phyloP scores from a whole-genome alignment of 2,888 invertebrate genomes.

The Drosophila niveifrons region DNA sequence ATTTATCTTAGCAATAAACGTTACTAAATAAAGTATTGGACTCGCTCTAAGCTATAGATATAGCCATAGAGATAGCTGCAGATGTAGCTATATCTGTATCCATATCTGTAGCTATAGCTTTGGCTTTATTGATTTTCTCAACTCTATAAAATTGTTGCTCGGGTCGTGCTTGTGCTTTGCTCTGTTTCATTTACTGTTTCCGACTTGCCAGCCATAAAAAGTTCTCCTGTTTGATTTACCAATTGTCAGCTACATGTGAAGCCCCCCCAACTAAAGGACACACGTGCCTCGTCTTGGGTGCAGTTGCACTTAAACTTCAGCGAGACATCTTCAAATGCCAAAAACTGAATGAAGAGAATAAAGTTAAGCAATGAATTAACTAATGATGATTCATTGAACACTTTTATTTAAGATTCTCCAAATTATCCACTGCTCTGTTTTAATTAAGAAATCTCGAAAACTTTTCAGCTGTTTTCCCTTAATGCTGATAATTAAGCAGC shows the following conservation, averaged over 20 bases:
- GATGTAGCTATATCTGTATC: not conserved
- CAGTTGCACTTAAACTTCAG: not conserved
- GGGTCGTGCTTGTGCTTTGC: constrained; percentile 53
- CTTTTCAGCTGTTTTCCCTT: constrained; percentile 2
- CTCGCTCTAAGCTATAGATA: constrained; percentile 6
- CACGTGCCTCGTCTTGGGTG: constrained; percentile 35
- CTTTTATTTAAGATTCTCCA: not conserved
- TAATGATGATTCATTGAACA: not conserved
- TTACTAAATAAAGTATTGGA: constrained; percentile 58
- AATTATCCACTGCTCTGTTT: not conserved
- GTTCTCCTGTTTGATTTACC: constrained; percentile 52
- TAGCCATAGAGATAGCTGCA: not conserved
- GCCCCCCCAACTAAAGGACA: constrained; percentile 28
- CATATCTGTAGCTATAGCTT: constrained; percentile 10
- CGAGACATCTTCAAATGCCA: constrained; percentile 3
- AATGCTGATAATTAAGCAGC: constrained; percentile 2
- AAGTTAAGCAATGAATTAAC: not conserved
- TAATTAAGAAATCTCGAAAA: not conserved
- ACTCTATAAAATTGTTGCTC: constrained; percentile 39
- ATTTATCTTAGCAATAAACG: constrained; percentile 73
- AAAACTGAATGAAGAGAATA: not conserved
- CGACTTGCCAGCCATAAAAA: constrained; percentile 34
- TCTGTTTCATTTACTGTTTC: constrained; percentile 67
- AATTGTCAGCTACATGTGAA: constrained; percentile 65
- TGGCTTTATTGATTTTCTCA: constrained; percentile 61